Conservation (phyloP, 2,888 invertebrate genomes). For the Halictus ligatus region DNA sequence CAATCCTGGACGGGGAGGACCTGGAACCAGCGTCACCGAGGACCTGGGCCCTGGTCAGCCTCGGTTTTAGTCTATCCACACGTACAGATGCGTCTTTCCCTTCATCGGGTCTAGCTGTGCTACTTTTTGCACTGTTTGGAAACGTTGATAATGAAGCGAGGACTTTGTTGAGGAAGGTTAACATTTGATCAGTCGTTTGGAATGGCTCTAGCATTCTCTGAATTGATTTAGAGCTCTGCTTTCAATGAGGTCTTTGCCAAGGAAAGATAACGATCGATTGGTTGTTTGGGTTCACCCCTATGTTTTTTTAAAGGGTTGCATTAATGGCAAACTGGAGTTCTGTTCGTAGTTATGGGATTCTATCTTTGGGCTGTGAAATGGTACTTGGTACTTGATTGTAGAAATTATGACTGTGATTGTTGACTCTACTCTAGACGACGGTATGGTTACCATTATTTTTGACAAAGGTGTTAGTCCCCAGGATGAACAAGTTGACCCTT, state of each 20-base stretch:
- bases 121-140: background rate
- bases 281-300: too few relatives aligned
- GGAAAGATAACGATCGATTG: too few relatives aligned
- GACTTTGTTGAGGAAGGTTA: background rate
- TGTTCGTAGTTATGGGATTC: background rate
- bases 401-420: background rate
- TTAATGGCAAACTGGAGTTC: background rate
- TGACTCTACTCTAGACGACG: background rate
- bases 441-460: background rate
- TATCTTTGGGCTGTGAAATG: background rate
- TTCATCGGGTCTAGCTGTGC: background rate
- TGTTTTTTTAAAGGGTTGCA: background rate
- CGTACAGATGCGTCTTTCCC: background rate
- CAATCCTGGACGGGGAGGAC: slow-evolving; percentile 3
- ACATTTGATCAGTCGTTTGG: background rate
- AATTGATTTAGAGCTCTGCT: too few relatives aligned
- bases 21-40: background rate
- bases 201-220: background rate
- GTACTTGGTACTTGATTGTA: background rate
- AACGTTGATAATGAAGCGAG: background rate
- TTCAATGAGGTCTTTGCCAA: too few relatives aligned
- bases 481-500: too few relatives aligned
- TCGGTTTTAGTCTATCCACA: background rate
- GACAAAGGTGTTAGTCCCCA: background rate
- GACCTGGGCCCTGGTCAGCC: background rate